These are phyloP conservation scores for Antidorcas marsupialis DNA, from an alignment of 2,113 vertebrate species.

Conservation along the genomic window DNA sequence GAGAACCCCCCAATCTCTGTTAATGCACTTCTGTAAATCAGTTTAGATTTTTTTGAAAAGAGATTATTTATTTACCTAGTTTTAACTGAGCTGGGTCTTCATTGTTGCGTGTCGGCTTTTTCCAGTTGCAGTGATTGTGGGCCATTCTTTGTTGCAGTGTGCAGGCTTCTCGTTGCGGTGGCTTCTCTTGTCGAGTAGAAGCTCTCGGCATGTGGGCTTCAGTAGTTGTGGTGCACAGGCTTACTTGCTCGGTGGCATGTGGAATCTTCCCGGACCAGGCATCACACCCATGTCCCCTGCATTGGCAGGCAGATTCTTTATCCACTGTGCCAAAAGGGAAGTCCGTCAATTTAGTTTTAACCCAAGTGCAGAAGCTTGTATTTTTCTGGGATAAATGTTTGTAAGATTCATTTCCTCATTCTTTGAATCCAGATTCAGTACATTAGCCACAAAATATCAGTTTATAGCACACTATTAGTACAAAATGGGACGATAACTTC, in stretches of 20 bases:
- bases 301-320: background rate
- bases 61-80: background rate
- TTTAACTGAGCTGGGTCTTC: background rate
- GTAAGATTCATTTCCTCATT: background rate
- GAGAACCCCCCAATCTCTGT: background rate
- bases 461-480: background rate
- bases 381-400: constrained; percentile 22
- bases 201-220: background rate
- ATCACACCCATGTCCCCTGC: background rate
- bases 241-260: background rate
- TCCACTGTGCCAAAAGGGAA: background rate
- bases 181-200: background rate
- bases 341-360: constrained; percentile 6
- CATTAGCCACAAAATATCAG: background rate
- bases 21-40: background rate
- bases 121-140: background rate
- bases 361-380: background rate
- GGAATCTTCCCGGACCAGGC: background rate
- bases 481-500: background rate
- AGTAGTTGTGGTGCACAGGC: background rate
- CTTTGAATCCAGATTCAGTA: constrained; percentile 12
- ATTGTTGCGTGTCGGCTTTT: background rate
- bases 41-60: background rate
- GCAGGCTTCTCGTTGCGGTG: background rate
- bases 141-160: background rate